Evolutionary conservation across 2,113 vertebrate genomes (phyloP), one percentile per base, ranked within the genome.

Genomic region (Passer domesticus): DNA sequence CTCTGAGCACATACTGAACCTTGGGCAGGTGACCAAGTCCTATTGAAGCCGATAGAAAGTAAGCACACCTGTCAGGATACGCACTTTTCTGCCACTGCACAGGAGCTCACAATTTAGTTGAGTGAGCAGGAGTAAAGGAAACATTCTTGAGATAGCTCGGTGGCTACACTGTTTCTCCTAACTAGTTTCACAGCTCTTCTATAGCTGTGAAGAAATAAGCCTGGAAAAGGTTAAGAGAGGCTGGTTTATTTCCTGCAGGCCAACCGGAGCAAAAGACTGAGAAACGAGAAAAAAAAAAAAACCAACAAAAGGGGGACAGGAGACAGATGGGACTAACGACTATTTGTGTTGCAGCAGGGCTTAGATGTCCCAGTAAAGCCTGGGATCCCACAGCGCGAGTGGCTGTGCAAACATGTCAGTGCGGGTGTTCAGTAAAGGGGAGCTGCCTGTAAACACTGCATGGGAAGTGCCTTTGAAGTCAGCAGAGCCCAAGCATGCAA

Each of bases 401-500:
- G 0, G 27, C 88, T 84, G 76, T 39, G 83, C 79, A 92, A 93
- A 90, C 88, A 79, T 68, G 80, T 83, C 88, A 94, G 69, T 11
- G 58, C 82, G 83, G 66, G 64, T 90, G 86, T 33, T 93, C 56
- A 56, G 92, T n/a, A 60, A 58, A 87, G 80, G 80, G 92, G 64
- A 75, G 69, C n/a, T 88, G 89, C 62, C 92, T 94, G 88, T 69
- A 83, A 94, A 69, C 76, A 53, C 4, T 50, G 70, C 60, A 58
- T 25, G 49, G 73, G 69, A 96, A 89, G 70, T 33, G 49, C 30
- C 86, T 96, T 96, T 95, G 90, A 96, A 96, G 93, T 95, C 90
- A 89, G 50, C 14, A 90, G 72, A 90, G 87, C 46, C 67, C 87
- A 83, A 80, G 63, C 50, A 12, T 5, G 44, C 62, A 47, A 75